phyloP scores from a whole-genome alignment of 1,140 invertebrate genomes.

The Drosophila pandora region DNA sequence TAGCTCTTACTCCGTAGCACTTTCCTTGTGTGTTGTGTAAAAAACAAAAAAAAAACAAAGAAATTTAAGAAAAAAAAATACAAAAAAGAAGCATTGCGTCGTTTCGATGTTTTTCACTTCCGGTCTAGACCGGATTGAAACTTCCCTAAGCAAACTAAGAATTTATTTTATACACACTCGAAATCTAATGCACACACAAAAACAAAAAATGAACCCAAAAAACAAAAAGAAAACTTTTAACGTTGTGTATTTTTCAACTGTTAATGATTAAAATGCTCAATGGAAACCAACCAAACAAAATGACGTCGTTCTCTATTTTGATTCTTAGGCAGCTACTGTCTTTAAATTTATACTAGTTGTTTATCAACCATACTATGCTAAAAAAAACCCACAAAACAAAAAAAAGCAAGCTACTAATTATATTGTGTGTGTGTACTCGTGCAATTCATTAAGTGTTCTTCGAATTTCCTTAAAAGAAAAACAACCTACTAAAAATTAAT shows the following conservation, averaged over 20 bases:
- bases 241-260: slow-evolving; percentile 66
- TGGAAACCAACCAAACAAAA: slow-evolving; percentile 26
- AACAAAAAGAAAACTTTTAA: slow-evolving; percentile 40
- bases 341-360: slow-evolving; percentile 73
- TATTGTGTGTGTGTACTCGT: slow-evolving; percentile 72
- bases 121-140: slow-evolving; percentile 58
- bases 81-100: slow-evolving; percentile 44
- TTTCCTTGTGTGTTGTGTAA: slow-evolving; percentile 79
- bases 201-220: slow-evolving; percentile 13
- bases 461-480: slow-evolving; percentile 46
- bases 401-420: slow-evolving; percentile 47
- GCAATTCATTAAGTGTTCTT: slow-evolving; percentile 75
- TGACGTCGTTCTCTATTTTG: slow-evolving; percentile 63
- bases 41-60: slow-evolving; percentile 23
- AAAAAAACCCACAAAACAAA: slow-evolving; percentile 21
- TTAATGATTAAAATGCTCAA: slow-evolving; percentile 51
- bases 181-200: slow-evolving; percentile 63
- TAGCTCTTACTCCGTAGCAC: slow-evolving; percentile 77
- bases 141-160: slow-evolving; percentile 75
- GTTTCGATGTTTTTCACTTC: slow-evolving; percentile 71
- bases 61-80: slow-evolving; percentile 30
- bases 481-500: slow-evolving; percentile 23
- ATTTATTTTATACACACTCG: slow-evolving; percentile 70
- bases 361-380: slow-evolving; percentile 55
- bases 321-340: slow-evolving; percentile 77